Percentiles rank a stretch among this genome's conserved stretches.
Evolutionary conservation across 2,888 invertebrate species (phyloP).

Genomic region (Dendrolimus houi): DNA sequence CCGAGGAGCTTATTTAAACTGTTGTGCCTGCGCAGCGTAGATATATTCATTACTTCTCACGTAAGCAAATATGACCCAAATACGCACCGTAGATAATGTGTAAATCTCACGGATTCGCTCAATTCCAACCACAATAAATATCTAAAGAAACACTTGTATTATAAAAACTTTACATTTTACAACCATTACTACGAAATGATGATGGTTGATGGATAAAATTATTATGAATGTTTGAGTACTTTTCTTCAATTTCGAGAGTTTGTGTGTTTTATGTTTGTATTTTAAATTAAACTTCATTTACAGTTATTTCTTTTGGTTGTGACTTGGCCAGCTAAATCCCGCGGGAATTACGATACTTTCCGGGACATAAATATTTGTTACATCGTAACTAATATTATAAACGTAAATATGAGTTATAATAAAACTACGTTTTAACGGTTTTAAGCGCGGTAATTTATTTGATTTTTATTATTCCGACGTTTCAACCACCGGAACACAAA

Average conservation of each 20-base stretch:
- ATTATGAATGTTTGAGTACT: not conserved
- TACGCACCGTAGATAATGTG: not conserved
- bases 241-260: not conserved
- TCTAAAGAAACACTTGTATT: constrained; percentile 1
- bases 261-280: too few relatives aligned
- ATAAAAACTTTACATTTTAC: not conserved
- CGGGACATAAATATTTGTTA: too few relatives aligned
- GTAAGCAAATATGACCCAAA: constrained; percentile 7
- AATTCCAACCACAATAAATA: not conserved
- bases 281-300: too few relatives aligned
- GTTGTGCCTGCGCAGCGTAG: not conserved
- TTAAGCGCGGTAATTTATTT: too few relatives aligned
- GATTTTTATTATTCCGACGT: too few relatives aligned
- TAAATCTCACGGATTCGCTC: not conserved
- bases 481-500: too few relatives aligned
- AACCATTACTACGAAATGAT: not conserved
- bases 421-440: too few relatives aligned
- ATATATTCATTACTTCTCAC: constrained; percentile 5
- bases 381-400: too few relatives aligned
- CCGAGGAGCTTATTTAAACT: not conserved
- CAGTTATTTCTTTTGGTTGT: too few relatives aligned
- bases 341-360: too few relatives aligned
- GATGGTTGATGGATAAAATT: constrained; percentile 1
- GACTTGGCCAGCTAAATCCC: too few relatives aligned
- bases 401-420: too few relatives aligned